Percentiles rank a stretch among this genome's conserved stretches.
These are phyloP conservation scores for Microctenopoma steveboyesi DNA, from an alignment of 2,797 vertebrate species.

Conservation along the genomic window DNA sequence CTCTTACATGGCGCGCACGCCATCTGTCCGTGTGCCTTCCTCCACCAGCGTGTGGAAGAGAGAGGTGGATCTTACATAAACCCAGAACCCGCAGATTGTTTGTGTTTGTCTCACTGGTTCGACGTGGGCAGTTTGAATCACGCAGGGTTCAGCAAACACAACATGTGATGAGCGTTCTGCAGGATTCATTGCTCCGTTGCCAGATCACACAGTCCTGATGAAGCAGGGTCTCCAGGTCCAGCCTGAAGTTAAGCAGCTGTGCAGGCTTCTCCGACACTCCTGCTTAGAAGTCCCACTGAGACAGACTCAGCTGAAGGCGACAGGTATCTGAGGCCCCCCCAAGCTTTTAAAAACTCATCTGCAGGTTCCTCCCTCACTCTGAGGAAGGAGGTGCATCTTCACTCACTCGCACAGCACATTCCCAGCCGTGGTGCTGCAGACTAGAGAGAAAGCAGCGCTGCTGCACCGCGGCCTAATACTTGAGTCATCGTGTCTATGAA, in stretches of 20 bases:
- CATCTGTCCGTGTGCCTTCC: constrained; percentile 12
- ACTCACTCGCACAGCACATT: neutral
- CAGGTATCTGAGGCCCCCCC: too few species aligned
- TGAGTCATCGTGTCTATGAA: constrained; percentile 44
- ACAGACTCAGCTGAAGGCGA: too few species aligned
- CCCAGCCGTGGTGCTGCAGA: constrained; percentile 17
- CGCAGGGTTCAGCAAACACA: too few species aligned
- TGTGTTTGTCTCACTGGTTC: too few species aligned
- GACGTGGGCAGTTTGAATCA: too few species aligned
- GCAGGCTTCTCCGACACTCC: too few species aligned
- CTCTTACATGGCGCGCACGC: constrained; percentile 9
- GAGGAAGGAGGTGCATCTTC: neutral
- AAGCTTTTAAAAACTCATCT: too few species aligned
- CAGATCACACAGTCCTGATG: neutral
- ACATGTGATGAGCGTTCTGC: too few species aligned
- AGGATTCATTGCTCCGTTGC: too few species aligned
- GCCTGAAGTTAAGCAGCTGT: too few species aligned
- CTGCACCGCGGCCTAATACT: constrained; percentile 28
- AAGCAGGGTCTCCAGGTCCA: neutral
- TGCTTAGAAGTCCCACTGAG: too few species aligned
- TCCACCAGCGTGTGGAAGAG: neutral
- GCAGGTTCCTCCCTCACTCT: neutral
- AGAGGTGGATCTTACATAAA: neutral
- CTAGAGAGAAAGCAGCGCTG: constrained; percentile 2
- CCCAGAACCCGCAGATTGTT: too few species aligned